phyloP scores from a whole-genome alignment of 2,888 invertebrate species.

The Nemurella pictetii region DNA sequence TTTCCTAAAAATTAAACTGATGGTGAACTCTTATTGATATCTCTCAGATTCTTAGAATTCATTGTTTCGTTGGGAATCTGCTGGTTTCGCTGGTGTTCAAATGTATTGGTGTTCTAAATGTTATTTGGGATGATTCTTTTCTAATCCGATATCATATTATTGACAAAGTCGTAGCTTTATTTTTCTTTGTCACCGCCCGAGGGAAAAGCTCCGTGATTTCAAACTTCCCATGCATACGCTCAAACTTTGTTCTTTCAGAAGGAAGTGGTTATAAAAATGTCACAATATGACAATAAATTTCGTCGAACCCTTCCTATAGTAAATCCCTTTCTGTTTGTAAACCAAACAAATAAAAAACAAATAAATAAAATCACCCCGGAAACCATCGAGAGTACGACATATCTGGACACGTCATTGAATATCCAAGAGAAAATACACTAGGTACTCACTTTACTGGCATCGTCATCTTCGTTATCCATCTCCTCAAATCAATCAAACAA shows the following conservation, averaged over 20 bases:
- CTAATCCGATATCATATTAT: background rate
- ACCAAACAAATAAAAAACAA: background rate
- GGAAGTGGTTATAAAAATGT: background rate
- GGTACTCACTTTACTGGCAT: slow-evolving; percentile 13
- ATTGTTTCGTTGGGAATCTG: no score
- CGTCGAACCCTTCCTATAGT: background rate
- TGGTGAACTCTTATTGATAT: no score
- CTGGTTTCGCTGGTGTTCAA: no score
- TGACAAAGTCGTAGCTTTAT: background rate
- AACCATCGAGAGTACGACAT: background rate
- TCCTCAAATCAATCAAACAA: background rate
- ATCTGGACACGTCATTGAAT: background rate
- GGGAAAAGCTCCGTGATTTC: background rate
- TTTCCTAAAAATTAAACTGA: no score
- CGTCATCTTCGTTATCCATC: slow-evolving; percentile 25
- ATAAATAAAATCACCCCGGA: background rate
- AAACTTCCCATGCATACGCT: background rate
- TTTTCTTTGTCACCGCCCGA: background rate
- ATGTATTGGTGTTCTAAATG: no score
- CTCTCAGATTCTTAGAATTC: no score
- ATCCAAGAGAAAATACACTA: background rate
- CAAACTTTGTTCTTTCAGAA: background rate
- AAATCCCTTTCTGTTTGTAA: background rate
- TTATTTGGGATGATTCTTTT: no score
- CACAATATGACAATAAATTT: background rate